Evolutionary conservation across 1,140 invertebrate genomes (phyloP), one percentile per base, ranked within the genome.

Genomic region (Eulimnadia texana): DNA sequence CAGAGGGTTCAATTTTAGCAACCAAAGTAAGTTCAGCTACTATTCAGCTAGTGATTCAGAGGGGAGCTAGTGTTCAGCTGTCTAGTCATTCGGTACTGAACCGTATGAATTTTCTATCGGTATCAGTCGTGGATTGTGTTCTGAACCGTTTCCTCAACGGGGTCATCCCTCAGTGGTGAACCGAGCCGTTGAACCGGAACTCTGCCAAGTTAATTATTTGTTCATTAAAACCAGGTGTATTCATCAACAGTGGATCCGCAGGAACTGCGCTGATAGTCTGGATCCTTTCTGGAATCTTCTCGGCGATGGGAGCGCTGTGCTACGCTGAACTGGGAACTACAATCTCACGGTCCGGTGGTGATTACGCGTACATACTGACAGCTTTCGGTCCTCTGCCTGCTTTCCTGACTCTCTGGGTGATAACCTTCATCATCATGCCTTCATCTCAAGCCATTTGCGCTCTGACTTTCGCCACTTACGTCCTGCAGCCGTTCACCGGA

Each of bases 381-480:
- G 85, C 89, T 28, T 93, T 93, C 71, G 91, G 91, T 1, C 84
- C 87, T n/a, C 73, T 95, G 11, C 83, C 87, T 0, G 91, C 86
- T 2, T 96, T 95, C 70, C 72, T 94, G 19, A 79, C 85, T 56
- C 74, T 94, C 22, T 96, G 92, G 92, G 84, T 92, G 28, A 86
- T 87, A 3, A 73, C 90, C 56, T 75, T 91, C 25, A 86, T 92
- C 65, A 88, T 94, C 62, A 77, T 90, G 64, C 90, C 88, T 2
- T 83, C 82, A 6, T 86, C 86, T 1, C 82, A 88, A 70, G 86
- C 88, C 6, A 88, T 92, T 25, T 86, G 92, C 47, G 85, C 88
- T 0, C 71, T 90, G 0, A 88, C 86, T 1, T 88, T 88, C 70
- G 84, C 85, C 1, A 78, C 87, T 62, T 88, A 88, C 69, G 82